Conservation (phyloP, 2,888 invertebrate species). For the Volucella zonaria region DNA sequence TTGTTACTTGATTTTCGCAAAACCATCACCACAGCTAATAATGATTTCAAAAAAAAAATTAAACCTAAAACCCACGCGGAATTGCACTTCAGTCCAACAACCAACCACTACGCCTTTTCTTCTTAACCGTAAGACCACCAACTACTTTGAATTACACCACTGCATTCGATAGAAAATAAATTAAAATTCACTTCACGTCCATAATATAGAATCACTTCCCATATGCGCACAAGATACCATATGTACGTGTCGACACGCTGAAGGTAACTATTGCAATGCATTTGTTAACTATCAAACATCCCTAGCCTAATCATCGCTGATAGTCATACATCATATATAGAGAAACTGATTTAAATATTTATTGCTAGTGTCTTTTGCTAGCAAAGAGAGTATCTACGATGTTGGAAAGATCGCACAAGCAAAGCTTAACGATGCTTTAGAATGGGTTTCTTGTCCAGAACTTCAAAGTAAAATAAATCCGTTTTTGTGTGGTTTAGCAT, state of each 20-base stretch:
- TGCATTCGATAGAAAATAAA: neutral
- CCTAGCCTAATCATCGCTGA: neutral
- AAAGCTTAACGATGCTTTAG: constrained; percentile 75
- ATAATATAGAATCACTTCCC: neutral
- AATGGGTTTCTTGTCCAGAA: constrained; percentile 77
- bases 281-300: neutral
- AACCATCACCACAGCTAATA: too few species aligned
- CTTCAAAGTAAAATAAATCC: constrained; percentile 76
- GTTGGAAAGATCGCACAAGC: constrained; percentile 76
- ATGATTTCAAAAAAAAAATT: too few species aligned
- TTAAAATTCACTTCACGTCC: constrained; percentile 19
- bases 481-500: constrained; percentile 83
- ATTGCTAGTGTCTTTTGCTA: constrained; percentile 77
- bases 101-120: neutral
- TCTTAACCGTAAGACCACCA: neutral
- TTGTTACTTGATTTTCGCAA: too few species aligned
- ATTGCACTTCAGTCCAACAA: neutral
- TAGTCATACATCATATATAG: neutral
- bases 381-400: constrained; percentile 75
- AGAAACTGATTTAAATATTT: constrained; percentile 30
- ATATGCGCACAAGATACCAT: constrained; percentile 1
- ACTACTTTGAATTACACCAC: neutral
- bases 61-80: too few species aligned
- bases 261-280: constrained; percentile 5
- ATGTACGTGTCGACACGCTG: neutral